Base-by-base conservation (phyloP, 2,888 invertebrate species). In the Cephus spinipes region DNA sequence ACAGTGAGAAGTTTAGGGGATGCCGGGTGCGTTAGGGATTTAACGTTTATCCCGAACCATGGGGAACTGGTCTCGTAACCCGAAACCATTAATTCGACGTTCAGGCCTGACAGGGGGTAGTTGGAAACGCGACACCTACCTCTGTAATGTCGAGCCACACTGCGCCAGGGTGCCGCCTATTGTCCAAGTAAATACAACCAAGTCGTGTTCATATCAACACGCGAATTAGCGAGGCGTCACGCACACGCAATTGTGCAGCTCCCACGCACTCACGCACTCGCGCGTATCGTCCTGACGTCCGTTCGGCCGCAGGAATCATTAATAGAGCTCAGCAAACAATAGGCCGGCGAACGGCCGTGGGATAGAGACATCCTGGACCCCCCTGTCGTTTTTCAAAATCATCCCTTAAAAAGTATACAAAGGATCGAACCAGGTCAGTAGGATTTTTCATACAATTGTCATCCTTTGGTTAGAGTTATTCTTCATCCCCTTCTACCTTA, bases 281-380 rank as follows among this genome's bases (percentile, higher is more conserved):
- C 4, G 55, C 55, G 23, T 55, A 55, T 55, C 55, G 55, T 55
- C 23, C 55, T 9, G 55, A 55, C 55, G 55, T 55, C 23, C 75
- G 35, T 32, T 69, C 73, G 69, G 73, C 76, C 74, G 75, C 75
- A 73, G 68, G 78, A 73, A 78, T 78, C 75, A 75, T 75, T 78
- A 78, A 75, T 78, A 76, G 71, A 78, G 68, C 78, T 78, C 76
- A 35, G 75, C 77, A 77, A 77, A 77, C 77, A 77, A 77, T 69
- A 74, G 69, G 77, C 34, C 33, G 32, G 30, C 74, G 40, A 77
- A 40, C 69, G 40, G 40, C 33, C 69, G 74, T 74, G 77, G 69
- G 77, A 75, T 23, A 55, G 55, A 23, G 23, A 23, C 55, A 23
- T 9, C 23, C 55, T 55, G 55, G 55, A 55, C 23, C 9, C 23